Conservation (phyloP, 2,113 vertebrate genomes). For the Corythaixoides concolor region DNA sequence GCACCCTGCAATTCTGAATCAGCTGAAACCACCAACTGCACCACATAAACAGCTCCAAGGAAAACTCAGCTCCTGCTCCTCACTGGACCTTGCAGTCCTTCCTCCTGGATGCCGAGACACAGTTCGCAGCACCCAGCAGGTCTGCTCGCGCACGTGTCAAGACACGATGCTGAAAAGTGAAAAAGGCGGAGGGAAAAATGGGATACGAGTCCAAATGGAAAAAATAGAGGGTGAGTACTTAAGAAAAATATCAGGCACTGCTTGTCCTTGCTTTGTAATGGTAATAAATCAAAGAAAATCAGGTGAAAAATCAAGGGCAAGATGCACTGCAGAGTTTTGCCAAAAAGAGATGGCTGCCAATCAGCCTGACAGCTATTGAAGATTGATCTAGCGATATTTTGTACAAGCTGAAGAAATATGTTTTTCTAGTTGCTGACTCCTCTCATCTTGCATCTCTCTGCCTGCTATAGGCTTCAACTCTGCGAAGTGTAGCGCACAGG, state of each 20-base stretch:
- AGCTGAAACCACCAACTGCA: neutral
- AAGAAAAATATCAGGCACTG: neutral
- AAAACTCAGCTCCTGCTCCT: neutral
- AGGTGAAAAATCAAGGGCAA: neutral
- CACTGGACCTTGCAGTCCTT: too few species aligned
- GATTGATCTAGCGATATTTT: neutral
- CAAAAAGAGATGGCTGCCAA: neutral
- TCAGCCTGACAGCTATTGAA: neutral
- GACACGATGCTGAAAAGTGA: neutral
- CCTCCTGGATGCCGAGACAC: neutral
- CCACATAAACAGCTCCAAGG: rapidly evolving
- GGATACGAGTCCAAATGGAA: neutral
- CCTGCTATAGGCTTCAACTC: neutral
- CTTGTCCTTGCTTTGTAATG: neutral
- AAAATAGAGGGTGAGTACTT: neutral
- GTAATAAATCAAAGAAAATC: neutral
- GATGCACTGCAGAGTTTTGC: neutral
- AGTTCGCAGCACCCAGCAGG: too few species aligned
- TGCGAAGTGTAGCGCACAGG: neutral
- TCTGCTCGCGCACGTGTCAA: neutral
- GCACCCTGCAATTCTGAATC: neutral
- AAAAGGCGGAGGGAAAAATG: neutral
- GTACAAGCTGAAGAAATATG: neutral
- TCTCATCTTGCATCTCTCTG: neutral
- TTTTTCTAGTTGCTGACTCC: neutral